Conservation (phyloP, 2,888 invertebrate species). For the Caenorhabditis wallacei region DNA sequence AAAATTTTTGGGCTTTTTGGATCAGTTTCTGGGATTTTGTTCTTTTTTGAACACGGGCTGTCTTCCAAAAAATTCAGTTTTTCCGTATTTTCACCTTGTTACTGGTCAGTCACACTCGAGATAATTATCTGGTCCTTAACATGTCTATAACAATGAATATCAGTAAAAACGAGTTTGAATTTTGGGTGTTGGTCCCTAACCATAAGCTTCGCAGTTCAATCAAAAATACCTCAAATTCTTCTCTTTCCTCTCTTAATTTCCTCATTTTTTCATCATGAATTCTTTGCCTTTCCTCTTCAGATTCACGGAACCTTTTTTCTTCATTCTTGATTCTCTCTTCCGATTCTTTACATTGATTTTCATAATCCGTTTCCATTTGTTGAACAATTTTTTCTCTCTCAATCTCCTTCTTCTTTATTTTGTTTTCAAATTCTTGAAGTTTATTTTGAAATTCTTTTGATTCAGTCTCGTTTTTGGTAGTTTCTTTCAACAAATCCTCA, state of each 20-base stretch:
- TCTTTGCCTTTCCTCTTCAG: background rate
- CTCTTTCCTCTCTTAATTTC: background rate
- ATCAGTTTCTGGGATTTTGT: too few species aligned
- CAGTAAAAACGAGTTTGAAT: too few species aligned
- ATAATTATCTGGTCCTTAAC: too few species aligned
- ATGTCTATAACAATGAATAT: too few species aligned
- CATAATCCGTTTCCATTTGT: background rate
- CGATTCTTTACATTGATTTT: background rate
- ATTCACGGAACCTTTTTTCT: background rate
- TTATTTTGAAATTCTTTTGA: background rate
- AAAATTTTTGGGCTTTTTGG: too few species aligned
- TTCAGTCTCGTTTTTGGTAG: background rate
- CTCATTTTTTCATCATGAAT: background rate
- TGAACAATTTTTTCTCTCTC: background rate
- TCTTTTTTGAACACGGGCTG: too few species aligned
- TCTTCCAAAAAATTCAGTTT: too few species aligned
- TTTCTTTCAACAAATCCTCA: too few species aligned
- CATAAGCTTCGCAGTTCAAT: too few species aligned
- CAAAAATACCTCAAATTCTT: slow-evolving; percentile 9
- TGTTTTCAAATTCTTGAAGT: background rate
- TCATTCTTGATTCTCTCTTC: background rate
- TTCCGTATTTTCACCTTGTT: too few species aligned
- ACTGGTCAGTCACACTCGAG: too few species aligned
- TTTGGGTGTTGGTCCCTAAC: too few species aligned
- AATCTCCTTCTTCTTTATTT: background rate